Percentiles rank a stretch among this genome's conserved stretches.
phyloP scores from a whole-genome alignment of 2,797 vertebrate species.

The Nyctibius grandis region DNA sequence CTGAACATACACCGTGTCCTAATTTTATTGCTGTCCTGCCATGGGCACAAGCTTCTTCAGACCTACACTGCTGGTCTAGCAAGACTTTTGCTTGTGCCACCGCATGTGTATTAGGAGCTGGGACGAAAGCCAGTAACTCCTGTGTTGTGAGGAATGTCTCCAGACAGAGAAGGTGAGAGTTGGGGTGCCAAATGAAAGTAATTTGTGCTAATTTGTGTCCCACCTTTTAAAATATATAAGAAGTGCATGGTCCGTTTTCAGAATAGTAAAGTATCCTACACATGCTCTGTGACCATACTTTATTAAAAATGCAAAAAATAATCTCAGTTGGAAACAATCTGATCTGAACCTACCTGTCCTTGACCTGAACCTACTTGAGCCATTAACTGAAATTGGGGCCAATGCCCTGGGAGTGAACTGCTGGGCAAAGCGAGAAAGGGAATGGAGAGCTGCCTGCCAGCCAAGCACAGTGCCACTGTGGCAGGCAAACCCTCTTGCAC shows the following conservation, averaged over 20 bases:
- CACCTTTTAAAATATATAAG: not conserved
- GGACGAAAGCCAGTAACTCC: not conserved
- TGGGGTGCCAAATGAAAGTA: not conserved
- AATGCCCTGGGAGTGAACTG: not conserved
- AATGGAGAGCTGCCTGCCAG: not conserved
- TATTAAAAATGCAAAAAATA: not conserved
- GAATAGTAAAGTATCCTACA: not conserved
- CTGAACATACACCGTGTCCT: not conserved
- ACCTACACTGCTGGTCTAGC: not conserved
- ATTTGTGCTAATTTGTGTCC: not conserved
- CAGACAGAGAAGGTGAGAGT: not conserved
- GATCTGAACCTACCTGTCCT: not conserved
- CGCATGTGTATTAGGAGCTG: not conserved
- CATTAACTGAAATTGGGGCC: not conserved
- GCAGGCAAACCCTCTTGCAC: not conserved
- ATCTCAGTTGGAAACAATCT: not conserved
- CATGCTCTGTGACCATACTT: not conserved
- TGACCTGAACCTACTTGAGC: not conserved
- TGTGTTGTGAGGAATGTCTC: not conserved
- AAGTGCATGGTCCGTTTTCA: not conserved
- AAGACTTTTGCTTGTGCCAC: not conserved
- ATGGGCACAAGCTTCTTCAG: not conserved
- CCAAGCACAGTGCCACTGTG: not conserved
- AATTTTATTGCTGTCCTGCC: not conserved
- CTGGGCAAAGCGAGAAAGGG: not conserved